A percentile compares a stretch with the other conserved stretches of the same genome.
These are phyloP conservation scores for Melanostoma mellinum DNA, from an alignment of 2,888 invertebrate species.

Conservation along the genomic window DNA sequence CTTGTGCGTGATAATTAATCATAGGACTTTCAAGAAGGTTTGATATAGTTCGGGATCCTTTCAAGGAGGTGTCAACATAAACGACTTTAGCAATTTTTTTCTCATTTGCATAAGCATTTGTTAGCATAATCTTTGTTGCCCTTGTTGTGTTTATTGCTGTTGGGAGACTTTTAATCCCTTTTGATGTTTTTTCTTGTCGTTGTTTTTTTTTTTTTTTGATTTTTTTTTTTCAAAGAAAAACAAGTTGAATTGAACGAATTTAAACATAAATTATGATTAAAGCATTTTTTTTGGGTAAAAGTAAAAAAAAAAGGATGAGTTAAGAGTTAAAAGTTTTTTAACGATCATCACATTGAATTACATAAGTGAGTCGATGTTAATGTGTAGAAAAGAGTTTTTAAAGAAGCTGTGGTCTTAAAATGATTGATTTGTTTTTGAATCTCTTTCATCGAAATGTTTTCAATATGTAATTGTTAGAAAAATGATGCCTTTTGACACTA, in stretches of 20 bases:
- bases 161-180: constrained; percentile 71
- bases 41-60: constrained; percentile 18
- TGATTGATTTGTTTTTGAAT: no score
- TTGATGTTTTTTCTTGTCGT: constrained; percentile 45
- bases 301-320: no score
- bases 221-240: constrained; percentile 12
- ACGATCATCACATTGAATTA: no score
- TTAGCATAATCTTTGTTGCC: constrained; percentile 66
- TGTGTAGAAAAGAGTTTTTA: no score
- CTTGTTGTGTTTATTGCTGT: constrained; percentile 69
- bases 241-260: background rate
- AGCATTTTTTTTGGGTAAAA: background rate
- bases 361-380: no score
- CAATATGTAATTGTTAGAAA: no score
- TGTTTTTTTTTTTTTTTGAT: constrained; percentile 12
- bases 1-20: constrained; percentile 70
- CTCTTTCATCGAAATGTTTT: no score
- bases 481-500: no score
- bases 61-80: constrained; percentile 74
- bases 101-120: constrained; percentile 75
- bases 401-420: no score
- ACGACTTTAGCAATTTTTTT: constrained; percentile 74
- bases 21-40: constrained; percentile 38
- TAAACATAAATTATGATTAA: background rate
- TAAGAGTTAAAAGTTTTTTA: no score